phyloP scores from a whole-genome alignment of 2,113 vertebrate species.

The Rousettus leschenaultii region DNA sequence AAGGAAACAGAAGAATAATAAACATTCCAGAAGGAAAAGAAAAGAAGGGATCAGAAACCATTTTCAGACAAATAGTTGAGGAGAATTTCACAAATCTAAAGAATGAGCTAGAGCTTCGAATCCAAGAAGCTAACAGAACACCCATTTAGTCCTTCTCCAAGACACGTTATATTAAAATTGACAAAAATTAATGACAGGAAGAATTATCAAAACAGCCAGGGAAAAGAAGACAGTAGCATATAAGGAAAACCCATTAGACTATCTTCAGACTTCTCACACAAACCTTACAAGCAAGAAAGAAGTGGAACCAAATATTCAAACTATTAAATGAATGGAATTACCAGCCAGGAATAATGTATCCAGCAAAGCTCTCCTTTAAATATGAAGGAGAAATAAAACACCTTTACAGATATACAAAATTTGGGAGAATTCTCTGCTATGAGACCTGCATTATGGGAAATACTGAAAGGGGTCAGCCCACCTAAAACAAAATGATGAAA shows the following conservation, averaged over 20 bases:
- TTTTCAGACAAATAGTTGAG: no score
- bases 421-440: not conserved
- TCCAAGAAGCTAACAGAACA: no score
- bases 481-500: no score
- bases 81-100: no score
- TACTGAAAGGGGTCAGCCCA: not conserved
- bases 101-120: no score
- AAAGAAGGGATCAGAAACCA: no score
- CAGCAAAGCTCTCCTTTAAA: not conserved
- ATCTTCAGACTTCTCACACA: not conserved
- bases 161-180: no score
- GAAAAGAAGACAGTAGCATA: not conserved
- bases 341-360: not conserved
- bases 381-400: no score
- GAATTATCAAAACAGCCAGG: not conserved
- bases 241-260: not conserved
- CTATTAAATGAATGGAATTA: not conserved
- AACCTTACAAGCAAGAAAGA: not conserved
- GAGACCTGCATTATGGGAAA: not conserved
- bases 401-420: no score
- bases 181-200: not conserved
- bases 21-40: not conserved
- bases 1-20: not conserved
- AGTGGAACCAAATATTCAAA: not conserved
- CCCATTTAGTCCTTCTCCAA: no score